Percentiles rank a stretch among this genome's conserved stretches.
phyloP scores from a whole-genome alignment of 1,140 invertebrate species.

The Macrocentrus cingulum region DNA sequence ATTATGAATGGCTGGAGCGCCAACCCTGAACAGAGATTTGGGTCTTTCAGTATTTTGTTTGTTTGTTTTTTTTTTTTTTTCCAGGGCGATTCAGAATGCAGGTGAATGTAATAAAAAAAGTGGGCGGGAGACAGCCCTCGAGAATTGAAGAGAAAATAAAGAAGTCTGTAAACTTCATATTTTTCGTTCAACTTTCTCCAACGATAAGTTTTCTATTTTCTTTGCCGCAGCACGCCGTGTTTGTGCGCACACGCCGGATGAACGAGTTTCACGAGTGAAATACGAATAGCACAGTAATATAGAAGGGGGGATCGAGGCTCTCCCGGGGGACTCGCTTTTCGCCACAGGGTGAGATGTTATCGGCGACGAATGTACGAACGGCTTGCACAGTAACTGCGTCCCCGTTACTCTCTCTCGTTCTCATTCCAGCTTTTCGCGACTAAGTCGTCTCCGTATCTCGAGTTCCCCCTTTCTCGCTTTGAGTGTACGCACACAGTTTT shows the following conservation, averaged over 20 bases:
- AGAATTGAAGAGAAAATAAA: slow-evolving; percentile 1
- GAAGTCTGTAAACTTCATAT: background rate
- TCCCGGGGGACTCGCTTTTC: slow-evolving; percentile 9
- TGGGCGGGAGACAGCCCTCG: background rate
- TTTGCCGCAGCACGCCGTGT: background rate
- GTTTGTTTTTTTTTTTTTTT: too few species aligned
- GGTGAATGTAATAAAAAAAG: background rate
- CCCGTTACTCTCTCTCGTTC: slow-evolving; percentile 17
- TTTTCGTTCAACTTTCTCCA: slow-evolving; percentile 8
- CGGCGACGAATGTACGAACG: slow-evolving; percentile 26
- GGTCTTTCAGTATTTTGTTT: too few species aligned
- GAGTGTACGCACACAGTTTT: slow-evolving; percentile 10
- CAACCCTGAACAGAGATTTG: too few species aligned
- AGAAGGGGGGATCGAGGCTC: background rate
- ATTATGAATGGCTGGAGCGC: too few species aligned
- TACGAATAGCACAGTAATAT: slow-evolving; percentile 3
- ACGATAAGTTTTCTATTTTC: slow-evolving; percentile 7
- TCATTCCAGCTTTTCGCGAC: slow-evolving; percentile 12
- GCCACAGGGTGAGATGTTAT: slow-evolving; percentile 29
- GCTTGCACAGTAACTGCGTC: slow-evolving; percentile 21
- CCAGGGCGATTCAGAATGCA: too few species aligned
- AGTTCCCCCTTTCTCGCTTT: slow-evolving; percentile 8
- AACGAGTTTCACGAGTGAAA: slow-evolving; percentile 18
- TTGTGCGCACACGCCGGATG: background rate
- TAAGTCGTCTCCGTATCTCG: background rate